These are phyloP conservation scores for Lissonota sp. DNA, from an alignment of 2,888 invertebrate genomes.

Conservation along the genomic window DNA sequence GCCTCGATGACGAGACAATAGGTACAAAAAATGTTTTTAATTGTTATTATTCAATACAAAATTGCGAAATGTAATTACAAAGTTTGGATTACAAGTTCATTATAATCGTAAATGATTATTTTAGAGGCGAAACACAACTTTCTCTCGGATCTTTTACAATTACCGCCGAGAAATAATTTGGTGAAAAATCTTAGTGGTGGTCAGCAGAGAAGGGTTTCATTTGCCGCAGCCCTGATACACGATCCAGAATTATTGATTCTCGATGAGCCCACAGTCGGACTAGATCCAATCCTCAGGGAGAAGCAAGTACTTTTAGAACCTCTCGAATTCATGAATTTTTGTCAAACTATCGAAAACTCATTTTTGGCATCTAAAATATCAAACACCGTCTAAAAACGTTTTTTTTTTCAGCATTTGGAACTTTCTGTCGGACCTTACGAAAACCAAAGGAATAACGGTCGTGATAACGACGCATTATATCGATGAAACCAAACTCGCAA, in stretches of 20 bases:
- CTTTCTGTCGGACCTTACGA: slow-evolving; percentile 90
- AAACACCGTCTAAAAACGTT: neutral
- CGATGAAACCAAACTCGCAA: slow-evolving; percentile 94
- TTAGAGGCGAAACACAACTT: slow-evolving; percentile 87
- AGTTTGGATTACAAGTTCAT: no score
- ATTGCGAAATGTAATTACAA: no score
- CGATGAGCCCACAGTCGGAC: slow-evolving; percentile 97
- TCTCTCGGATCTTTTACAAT: slow-evolving; percentile 89
- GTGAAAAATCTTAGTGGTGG: slow-evolving; percentile 93
- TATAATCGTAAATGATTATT: neutral
- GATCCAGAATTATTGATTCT: slow-evolving; percentile 94
- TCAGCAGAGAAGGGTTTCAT: slow-evolving; percentile 94
- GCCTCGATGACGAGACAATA: slow-evolving; percentile 88
- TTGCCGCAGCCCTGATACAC: slow-evolving; percentile 95
- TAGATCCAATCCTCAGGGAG: slow-evolving; percentile 94
- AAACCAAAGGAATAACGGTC: slow-evolving; percentile 90
- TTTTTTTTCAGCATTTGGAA: slow-evolving; percentile 92
- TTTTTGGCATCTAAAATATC: neutral
- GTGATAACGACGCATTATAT: slow-evolving; percentile 98
- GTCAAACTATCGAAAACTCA: slow-evolving; percentile 10
- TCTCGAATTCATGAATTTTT: slow-evolving; percentile 2
- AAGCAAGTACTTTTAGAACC: slow-evolving; percentile 85
- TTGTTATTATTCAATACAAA: no score
- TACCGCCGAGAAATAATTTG: slow-evolving; percentile 89
- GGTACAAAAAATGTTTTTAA: slow-evolving; percentile 69